Conservation (phyloP, 1,140 invertebrate genomes). For the Contarinia nasturtii region DNA sequence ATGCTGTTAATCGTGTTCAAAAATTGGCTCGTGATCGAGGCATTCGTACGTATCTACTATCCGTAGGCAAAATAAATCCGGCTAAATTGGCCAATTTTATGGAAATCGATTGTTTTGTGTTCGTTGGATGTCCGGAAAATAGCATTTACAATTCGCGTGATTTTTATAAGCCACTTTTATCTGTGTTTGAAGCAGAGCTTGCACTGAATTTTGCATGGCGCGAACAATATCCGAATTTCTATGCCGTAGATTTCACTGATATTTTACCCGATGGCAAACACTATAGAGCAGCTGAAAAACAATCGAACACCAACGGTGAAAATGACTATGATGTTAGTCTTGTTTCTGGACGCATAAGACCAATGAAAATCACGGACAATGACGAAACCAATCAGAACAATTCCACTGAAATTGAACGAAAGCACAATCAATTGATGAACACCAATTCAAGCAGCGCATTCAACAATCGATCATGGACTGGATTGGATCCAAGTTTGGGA, state of each 20-base stretch:
- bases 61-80: slow-evolving; percentile 79
- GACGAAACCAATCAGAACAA: slow-evolving; percentile 11
- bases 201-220: slow-evolving; percentile 50
- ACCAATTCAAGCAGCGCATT: slow-evolving; percentile 34
- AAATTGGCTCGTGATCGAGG: slow-evolving; percentile 45
- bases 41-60: slow-evolving; percentile 79
- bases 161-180: slow-evolving; percentile 75
- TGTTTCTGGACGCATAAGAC: slow-evolving; percentile 41
- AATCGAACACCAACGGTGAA: slow-evolving; percentile 21
- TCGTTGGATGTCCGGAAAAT: slow-evolving; percentile 79
- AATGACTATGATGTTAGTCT: slow-evolving; percentile 39
- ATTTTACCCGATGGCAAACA: slow-evolving; percentile 42
- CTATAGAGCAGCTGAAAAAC: slow-evolving; percentile 29
- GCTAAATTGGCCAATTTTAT: slow-evolving; percentile 75
- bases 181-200: slow-evolving; percentile 82
- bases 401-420: slow-evolving; percentile 17
- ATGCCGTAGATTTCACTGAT: slow-evolving; percentile 58
- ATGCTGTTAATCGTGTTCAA: slow-evolving; percentile 58
- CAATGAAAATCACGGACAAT: slow-evolving; percentile 15
- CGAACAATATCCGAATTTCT: slow-evolving; percentile 34
- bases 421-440: slow-evolving; percentile 29
- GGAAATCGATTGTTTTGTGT: slow-evolving; percentile 74
- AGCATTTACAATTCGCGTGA: slow-evolving; percentile 65
- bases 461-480: slow-evolving; percentile 45
- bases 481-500: slow-evolving; percentile 50